A percentile compares a stretch with the other conserved stretches of the same genome.
phyloP scores from a whole-genome alignment of 2,797 vertebrate species.

The Cyclopterus lumpus region DNA sequence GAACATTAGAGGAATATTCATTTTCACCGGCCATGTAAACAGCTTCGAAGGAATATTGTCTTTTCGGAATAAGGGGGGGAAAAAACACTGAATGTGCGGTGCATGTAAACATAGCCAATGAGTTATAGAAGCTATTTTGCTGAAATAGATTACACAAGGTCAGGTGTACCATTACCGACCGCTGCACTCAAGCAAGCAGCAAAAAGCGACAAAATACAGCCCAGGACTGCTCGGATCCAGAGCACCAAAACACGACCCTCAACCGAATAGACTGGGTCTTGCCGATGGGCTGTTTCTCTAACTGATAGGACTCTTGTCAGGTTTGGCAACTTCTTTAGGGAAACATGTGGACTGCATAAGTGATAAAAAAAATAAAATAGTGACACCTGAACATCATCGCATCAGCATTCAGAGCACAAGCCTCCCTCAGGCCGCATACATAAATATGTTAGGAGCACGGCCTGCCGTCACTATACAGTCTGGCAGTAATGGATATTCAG shows the following conservation, averaged over 20 bases:
- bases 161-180: neutral
- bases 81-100: too few relatives aligned
- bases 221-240: neutral
- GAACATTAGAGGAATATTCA: too few relatives aligned
- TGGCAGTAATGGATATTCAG: conserved; percentile 67
- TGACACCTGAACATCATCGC: conserved; percentile 38
- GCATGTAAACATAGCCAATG: too few relatives aligned
- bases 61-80: too few relatives aligned
- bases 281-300: neutral
- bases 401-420: conserved; percentile 58
- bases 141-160: neutral
- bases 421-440: conserved; percentile 56
- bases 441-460: conserved; percentile 68
- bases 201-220: neutral
- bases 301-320: neutral
- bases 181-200: neutral
- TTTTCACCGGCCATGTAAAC: too few relatives aligned
- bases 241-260: neutral
- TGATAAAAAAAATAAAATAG: conserved; percentile 9
- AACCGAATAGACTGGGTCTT: neutral
- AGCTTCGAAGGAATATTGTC: too few relatives aligned
- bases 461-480: conserved; percentile 45
- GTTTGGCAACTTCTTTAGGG: neutral
- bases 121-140: neutral
- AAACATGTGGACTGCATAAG: neutral